Percentiles rank a stretch among this genome's conserved stretches.
Evolutionary conservation across 2,888 invertebrate genomes (phyloP).

Genomic region (Drosophila affinis): DNA sequence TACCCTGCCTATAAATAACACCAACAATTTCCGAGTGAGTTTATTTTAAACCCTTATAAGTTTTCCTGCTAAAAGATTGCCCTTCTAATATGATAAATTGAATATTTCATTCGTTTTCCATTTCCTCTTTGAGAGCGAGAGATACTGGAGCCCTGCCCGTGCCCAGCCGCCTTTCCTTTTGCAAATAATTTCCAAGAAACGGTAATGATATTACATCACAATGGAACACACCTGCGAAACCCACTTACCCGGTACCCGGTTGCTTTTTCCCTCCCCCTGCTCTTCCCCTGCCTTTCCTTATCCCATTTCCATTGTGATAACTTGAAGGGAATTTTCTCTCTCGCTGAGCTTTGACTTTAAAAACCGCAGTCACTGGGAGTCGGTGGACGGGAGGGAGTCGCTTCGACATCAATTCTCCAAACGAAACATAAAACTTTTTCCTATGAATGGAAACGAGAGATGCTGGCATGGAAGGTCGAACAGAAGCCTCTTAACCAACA

Average conservation of each 20-base stretch:
- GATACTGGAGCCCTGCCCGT: too few species aligned
- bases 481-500: constrained; percentile 33
- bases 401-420: constrained; percentile 39
- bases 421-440: constrained; percentile 42
- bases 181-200: constrained; percentile 22
- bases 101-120: constrained; percentile 2
- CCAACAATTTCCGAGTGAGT: neutral
- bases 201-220: constrained; percentile 38
- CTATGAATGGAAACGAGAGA: constrained; percentile 22
- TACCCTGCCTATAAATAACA: neutral
- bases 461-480: constrained; percentile 33
- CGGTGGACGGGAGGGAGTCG: neutral
- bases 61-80: neutral
- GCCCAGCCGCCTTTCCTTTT: neutral
- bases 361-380: constrained; percentile 25
- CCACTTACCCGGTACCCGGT: constrained; percentile 2
- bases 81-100: constrained; percentile 10
- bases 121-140: neutral
- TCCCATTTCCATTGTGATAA: constrained; percentile 29
- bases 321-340: constrained; percentile 6
- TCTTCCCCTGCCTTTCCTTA: constrained; percentile 4
- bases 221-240: constrained; percentile 34
- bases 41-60: neutral
- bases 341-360: constrained; percentile 26
- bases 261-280: neutral